Percentiles rank a stretch among this genome's conserved stretches.
These are phyloP conservation scores for Isoperla grammatica DNA, from an alignment of 2,888 invertebrate species.

Conservation along the genomic window DNA sequence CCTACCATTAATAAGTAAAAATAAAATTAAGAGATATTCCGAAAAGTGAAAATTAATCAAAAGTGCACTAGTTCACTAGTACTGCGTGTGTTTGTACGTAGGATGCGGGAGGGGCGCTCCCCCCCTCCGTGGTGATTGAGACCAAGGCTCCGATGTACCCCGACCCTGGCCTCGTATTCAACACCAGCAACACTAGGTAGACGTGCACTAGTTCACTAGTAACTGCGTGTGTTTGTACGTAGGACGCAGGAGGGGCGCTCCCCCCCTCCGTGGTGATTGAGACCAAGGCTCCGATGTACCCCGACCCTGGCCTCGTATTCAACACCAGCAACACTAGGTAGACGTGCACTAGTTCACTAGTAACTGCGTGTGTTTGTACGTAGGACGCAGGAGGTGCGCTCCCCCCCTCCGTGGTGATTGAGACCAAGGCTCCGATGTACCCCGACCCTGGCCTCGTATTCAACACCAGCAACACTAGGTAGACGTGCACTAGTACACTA, in stretches of 20 bases:
- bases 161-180: conserved; percentile 51
- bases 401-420: conserved; percentile 65
- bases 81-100: conserved; percentile 40
- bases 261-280: conserved; percentile 67
- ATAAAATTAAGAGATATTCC: too few relatives aligned
- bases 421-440: conserved; percentile 47
- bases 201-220: too few relatives aligned
- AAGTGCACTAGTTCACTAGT: too few relatives aligned
- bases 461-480: conserved; percentile 76
- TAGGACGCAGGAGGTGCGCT: conserved; percentile 85
- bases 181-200: too few relatives aligned
- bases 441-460: conserved; percentile 49
- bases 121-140: conserved; percentile 65
- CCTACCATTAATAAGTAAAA: too few relatives aligned
- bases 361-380: conserved; percentile 32
- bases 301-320: conserved; percentile 48
- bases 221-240: conserved; percentile 33
- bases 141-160: conserved; percentile 45
- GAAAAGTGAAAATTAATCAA: too few relatives aligned
- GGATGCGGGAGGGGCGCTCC: conserved; percentile 85
- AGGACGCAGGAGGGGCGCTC: conserved; percentile 85
- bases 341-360: too few relatives aligned
- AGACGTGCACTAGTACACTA: too few relatives aligned
- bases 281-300: conserved; percentile 45
- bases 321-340: too few relatives aligned